Conservation (phyloP, 2,888 invertebrate species). For the Buathra laborator region DNA sequence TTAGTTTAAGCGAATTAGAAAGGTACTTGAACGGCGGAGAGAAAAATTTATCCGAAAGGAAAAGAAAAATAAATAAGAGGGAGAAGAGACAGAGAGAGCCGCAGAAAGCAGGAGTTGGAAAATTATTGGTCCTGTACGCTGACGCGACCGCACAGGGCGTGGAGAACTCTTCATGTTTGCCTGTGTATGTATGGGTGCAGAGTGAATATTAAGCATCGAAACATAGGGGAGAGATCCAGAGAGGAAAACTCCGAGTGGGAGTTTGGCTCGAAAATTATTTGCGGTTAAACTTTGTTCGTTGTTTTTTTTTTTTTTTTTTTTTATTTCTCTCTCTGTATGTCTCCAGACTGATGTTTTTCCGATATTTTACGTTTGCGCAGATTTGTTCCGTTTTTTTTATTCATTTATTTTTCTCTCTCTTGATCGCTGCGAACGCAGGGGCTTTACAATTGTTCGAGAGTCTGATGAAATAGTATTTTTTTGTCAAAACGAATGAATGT, state of each 20-base stretch:
- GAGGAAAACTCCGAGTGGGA: background rate
- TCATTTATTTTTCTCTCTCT: background rate
- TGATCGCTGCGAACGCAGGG: background rate
- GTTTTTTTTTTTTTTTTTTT: background rate
- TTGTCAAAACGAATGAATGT: background rate
- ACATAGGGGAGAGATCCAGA: background rate
- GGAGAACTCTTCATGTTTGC: slow-evolving; percentile 15
- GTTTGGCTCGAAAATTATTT: slow-evolving; percentile 29
- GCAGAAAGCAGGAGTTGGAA: background rate
- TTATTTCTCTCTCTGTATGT: background rate
- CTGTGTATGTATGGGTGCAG: background rate
- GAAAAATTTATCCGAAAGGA: background rate
- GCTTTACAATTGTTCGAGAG: background rate
- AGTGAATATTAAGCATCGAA: slow-evolving; percentile 32
- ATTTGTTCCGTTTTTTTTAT: slow-evolving; percentile 4
- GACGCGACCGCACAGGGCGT: slow-evolving; percentile 12
- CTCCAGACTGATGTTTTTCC: slow-evolving; percentile 28
- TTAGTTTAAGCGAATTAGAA: slow-evolving; percentile 1
- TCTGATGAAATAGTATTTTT: slow-evolving; percentile 10
- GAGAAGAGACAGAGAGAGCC: background rate
- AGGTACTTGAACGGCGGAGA: background rate
- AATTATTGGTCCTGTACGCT: slow-evolving; percentile 26
- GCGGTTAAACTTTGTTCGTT: slow-evolving; percentile 19
- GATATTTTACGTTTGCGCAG: slow-evolving; percentile 20
- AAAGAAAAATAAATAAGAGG: background rate